Evolutionary conservation across 1,140 invertebrate species (phyloP), one percentile per base, ranked within the genome.

Genomic region (Drosophila orena): DNA sequence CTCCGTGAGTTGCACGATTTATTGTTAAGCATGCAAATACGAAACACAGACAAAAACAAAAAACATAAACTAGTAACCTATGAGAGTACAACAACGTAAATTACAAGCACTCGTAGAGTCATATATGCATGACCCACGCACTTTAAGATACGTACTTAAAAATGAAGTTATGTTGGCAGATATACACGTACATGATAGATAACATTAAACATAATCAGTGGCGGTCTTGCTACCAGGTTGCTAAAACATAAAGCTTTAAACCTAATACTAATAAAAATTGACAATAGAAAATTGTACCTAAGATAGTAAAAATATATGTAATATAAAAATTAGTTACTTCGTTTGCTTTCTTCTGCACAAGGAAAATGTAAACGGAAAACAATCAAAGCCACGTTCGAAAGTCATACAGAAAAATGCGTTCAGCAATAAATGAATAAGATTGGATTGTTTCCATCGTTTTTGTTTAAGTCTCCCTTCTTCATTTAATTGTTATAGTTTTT

Each of bases 41-140:
- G 77, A 61, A 59, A 79, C 44, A 68, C 49, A 72, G 70, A 72
- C 65, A 59, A 79, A 81, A 77, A 88, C 83, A 86, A 89, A 89
- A 88, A 89, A 88, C 83, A 83, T 79, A 89, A 88, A 89, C 83
- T 77, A 89, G 62, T 79, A 89, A 79, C 44, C 52, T 52, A 77
- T 56, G 66, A 61, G 24, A 76, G 65, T 76, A 78, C 65, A 84
- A 80, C 71, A 75, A 55, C 52, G 47, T 46, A 53, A 70, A 64
- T 56, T 50, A 71, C 72, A 68, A 57, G 72, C 54, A 57, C 12
- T 57, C 47, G 14, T 15, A 42, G 37, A 42, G 35, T 40, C 24
- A 55, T 60, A 55, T 46, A 38, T 72, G 50, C 17, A 37, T n/a
- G 17, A 37, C 17, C 22, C 40, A 17, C 20, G 56, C 49, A 56